Evolutionary conservation across 2,888 invertebrate genomes (phyloP), one percentile per base, ranked within the genome.

Genomic region (Scaptomyza tumidula): DNA sequence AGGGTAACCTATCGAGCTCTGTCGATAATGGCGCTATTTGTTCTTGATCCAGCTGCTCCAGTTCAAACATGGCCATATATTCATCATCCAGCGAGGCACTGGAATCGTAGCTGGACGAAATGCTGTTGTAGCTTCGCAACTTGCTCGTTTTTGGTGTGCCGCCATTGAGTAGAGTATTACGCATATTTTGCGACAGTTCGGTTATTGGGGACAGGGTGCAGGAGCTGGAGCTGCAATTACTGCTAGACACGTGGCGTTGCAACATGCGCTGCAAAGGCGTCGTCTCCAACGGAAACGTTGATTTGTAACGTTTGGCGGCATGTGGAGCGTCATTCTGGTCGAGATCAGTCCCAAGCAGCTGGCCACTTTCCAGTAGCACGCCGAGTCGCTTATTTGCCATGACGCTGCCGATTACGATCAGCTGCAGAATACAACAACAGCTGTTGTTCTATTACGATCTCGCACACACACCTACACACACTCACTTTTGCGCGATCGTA

Each of bases 71-170:
- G 53, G 95, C 94, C 86, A 94, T 92, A 45, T 90, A 91, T 78
- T 94, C 95, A 53, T 94, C 95, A 79, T 95, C 95, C 84, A 95
- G 94, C 83, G 93, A 93, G 39, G 80, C 85, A 24, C 86, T 57
- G 1, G 94, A 94, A 70, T 93, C 94, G 33, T 93, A 93, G 48
- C 72, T 74, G 33, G 90, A 90, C 3, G 93, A 94, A 35, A 94
- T 90, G 68, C 93, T 90, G 67, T 92, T 93, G 64, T 93, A 93
- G n/a, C 93, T 89, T 52, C 89, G 88, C 55, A 91, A 53, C 75
- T 88, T 41, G 55, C 76, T 81, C n/a, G 86, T 77, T 11, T 79
- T 84, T 10, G 84, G 84, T 5, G 84, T 86, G 2, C 67, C 81
- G 4, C 43, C 60, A 6, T 37, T 45, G 13, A 75, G 24, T 16